Percentiles rank a stretch among this genome's conserved stretches.
Evolutionary conservation across 2,113 vertebrate species (phyloP).

Genomic region (Suricata suricatta): DNA sequence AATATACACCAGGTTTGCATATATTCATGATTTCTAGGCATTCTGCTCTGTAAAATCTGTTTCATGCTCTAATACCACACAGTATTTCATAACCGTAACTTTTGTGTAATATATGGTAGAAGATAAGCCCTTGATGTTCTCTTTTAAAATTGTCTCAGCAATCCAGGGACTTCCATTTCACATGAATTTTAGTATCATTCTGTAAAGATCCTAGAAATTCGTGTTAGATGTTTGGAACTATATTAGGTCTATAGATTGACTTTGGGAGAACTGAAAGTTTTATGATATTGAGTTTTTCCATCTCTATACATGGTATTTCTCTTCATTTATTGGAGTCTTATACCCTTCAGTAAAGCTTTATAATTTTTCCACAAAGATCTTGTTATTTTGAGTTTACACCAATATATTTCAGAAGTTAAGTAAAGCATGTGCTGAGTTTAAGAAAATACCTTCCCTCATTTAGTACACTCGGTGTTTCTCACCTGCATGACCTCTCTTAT

Average conservation of each 20-base stretch:
- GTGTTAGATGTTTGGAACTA: constrained; percentile 11
- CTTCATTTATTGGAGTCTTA: background rate
- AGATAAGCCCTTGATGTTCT: background rate
- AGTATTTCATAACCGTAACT: constrained; percentile 1
- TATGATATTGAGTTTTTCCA: background rate
- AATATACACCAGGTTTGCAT: background rate
- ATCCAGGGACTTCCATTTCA: background rate
- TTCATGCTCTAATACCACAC: background rate
- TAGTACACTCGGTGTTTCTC: constrained; percentile 13
- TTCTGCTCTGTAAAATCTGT: constrained; percentile 26
- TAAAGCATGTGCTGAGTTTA: background rate
- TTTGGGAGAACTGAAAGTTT: constrained; percentile 22
- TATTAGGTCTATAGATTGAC: background rate
- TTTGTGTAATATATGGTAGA: background rate
- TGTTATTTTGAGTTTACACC: background rate
- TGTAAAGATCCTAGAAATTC: constrained; percentile 13
- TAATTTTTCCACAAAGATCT: background rate
- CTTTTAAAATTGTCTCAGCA: constrained; percentile 32
- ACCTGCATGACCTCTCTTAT: constrained; percentile 70
- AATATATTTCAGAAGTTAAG: constrained; percentile 37
- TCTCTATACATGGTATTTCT: background rate
- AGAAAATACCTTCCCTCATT: background rate
- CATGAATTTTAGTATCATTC: constrained; percentile 26
- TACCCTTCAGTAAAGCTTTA: background rate
- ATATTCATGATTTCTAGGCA: background rate